Percentiles rank a stretch among this genome's conserved stretches.
Conservation (phyloP, 2,113 vertebrate species). For the Psilopsiagon aymara region DNA sequence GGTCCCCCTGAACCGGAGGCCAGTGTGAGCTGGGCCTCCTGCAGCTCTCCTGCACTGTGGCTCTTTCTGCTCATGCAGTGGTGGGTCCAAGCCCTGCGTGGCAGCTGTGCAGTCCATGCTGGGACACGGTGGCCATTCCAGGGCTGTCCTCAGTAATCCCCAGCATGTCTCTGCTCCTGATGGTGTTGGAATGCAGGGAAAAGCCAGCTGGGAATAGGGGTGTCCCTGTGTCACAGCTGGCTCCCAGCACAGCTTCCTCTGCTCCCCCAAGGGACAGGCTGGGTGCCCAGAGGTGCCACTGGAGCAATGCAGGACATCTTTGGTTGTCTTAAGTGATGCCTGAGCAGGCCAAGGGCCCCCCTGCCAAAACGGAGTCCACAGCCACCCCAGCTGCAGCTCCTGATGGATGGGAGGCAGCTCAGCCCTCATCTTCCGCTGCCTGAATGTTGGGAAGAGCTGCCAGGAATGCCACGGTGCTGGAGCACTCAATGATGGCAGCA, state of each 20-base stretch:
- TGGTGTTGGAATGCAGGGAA: neutral
- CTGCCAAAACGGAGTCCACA: neutral
- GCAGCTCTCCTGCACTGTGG: neutral
- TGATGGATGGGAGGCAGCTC: neutral
- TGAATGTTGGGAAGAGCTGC: neutral
- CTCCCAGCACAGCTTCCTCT: neutral
- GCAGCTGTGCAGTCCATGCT: neutral
- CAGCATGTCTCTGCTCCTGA: neutral
- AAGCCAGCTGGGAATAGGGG: neutral
- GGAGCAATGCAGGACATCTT: neutral
- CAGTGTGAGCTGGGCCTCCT: neutral
- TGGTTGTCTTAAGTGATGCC: neutral
- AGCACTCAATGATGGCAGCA: fast-evolving
- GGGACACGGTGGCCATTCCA: fast-evolving
- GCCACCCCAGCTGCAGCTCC: neutral
- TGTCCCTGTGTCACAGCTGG: neutral
- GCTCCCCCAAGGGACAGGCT: neutral
- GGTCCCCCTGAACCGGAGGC: neutral
- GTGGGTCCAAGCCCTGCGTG: neutral
- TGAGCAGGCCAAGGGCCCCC: neutral
- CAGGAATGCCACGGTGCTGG: fast-evolving
- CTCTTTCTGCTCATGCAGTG: fast-evolving
- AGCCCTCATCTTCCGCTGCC: neutral
- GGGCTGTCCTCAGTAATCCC: neutral
- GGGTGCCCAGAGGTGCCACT: neutral